Conservation (phyloP, 1,140 invertebrate genomes). For the Pseudachorutes palmiensis region DNA sequence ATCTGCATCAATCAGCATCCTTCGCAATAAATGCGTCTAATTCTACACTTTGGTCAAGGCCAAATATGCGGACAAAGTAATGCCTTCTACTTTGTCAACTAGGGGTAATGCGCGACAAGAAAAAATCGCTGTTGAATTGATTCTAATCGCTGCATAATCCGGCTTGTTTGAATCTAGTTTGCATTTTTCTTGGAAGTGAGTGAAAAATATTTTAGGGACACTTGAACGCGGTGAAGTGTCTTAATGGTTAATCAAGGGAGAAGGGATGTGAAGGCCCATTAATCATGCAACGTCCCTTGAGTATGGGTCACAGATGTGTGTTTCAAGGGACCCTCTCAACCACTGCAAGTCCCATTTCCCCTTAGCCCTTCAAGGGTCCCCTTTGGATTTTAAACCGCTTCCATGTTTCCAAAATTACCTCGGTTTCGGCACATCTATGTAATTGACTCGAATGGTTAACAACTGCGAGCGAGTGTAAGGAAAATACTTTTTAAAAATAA, state of each 20-base stretch:
- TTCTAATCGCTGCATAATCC: no score
- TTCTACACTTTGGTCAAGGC: no score
- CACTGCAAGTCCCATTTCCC: not conserved
- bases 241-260: conserved; percentile 28
- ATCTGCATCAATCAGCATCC: no score
- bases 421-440: conserved; percentile 9
- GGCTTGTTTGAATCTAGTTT: not conserved
- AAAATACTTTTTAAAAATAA: conserved; percentile 2
- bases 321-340: not conserved
- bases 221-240: not conserved
- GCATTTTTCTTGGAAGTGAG: not conserved
- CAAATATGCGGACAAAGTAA: no score
- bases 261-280: conserved; percentile 27
- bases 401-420: not conserved
- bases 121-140: no score
- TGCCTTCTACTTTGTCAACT: no score
- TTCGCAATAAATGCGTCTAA: no score
- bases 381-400: not conserved
- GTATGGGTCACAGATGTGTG: conserved; percentile 29
- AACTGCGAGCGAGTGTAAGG: not conserved
- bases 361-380: not conserved
- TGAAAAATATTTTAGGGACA: not conserved
- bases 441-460: no score
- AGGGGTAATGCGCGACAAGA: no score
- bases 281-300: conserved; percentile 25